Evolutionary conservation across 2,888 invertebrate species (phyloP), one percentile per base, ranked within the genome.

Genomic region (Morpho achilles): DNA sequence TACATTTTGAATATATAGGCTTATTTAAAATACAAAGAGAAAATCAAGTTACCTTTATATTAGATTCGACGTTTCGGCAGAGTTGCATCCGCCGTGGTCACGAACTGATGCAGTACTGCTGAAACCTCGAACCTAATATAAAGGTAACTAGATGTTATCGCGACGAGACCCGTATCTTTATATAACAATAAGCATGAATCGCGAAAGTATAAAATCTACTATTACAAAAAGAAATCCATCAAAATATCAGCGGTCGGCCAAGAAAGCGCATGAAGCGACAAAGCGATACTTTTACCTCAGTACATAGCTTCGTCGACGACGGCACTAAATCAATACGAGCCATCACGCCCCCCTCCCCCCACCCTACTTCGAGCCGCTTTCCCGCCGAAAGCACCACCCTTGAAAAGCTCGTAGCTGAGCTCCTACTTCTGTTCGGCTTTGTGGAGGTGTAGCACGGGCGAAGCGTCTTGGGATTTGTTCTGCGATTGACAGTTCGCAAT

Each of bases 281-380:
- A 74, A 74, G 74, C 81, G 78, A 80, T 84, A 83, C 78, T 77
- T 79, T 79, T 55, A 82, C 82, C 84, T 84, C 80, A 82, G 82
- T 87, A 88, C 87, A 87, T 87, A 87, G 87, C 87, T 80, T 74
- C 86, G 87, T 84, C 90, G 90, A 89, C 90, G 90, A 90, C 89
- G 91, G 91, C 91, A 91, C 90, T 91, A 91, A 91, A 91, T 91
- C 91, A 91, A 91, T 91, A 91, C 91, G 87, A 86, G 85, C 89
- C 91, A 89, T 91, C 91, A 88, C 85, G 76, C 84, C 83, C 82
- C 78, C 77, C 76, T 67, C 73, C 74, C 68, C 71, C 72, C 67
- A 67, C 70, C 72, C 74, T 76, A 73, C 76, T 77, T 77, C 79
- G 82, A 82, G 81, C 84, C 79, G 81, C 80, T 84, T 86, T 87